Evolutionary conservation across 2,888 invertebrate genomes (phyloP).

Genomic region (Xestobium rufovillosum): DNA sequence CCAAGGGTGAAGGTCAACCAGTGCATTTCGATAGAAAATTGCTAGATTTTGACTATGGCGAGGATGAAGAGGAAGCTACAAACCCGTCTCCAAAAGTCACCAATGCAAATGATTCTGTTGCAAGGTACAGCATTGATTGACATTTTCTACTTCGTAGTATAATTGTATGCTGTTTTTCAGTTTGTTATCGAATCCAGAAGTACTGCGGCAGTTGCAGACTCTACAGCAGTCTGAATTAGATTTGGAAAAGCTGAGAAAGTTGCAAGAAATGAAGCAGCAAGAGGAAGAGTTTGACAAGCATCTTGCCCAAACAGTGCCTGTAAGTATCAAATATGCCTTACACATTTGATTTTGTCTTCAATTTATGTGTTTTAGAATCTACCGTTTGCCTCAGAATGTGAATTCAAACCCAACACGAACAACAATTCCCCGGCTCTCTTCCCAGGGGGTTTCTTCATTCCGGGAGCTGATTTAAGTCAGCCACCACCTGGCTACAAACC

Average conservation of each 20-base stretch:
- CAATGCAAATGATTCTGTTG: slow-evolving; percentile 30
- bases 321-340: slow-evolving; percentile 35
- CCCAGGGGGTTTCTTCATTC: slow-evolving; percentile 28
- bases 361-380: slow-evolving; percentile 46
- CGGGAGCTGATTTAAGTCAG: slow-evolving; percentile 44
- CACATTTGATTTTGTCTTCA: slow-evolving; percentile 8
- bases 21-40: slow-evolving; percentile 79
- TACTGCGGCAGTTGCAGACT: slow-evolving; percentile 82
- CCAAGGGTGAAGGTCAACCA: slow-evolving; percentile 39
- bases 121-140: slow-evolving; percentile 21
- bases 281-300: slow-evolving; percentile 72
- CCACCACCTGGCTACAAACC: slow-evolving; percentile 50
- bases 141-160: background rate
- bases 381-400: slow-evolving; percentile 59
- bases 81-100: slow-evolving; percentile 43
- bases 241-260: slow-evolving; percentile 59
- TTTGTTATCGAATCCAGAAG: slow-evolving; percentile 77
- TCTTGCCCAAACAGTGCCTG: slow-evolving; percentile 65
- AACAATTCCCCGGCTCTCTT: slow-evolving; percentile 30
- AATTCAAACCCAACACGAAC: slow-evolving; percentile 47
- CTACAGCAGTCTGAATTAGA: slow-evolving; percentile 51
- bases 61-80: slow-evolving; percentile 74
- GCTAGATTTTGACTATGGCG: slow-evolving; percentile 86
- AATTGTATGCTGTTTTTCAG: slow-evolving; percentile 42
- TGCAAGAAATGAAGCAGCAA: slow-evolving; percentile 64